These are phyloP conservation scores for Oxygymnocypris stewartii DNA, from an alignment of 2,113 vertebrate species.

Conservation along the genomic window DNA sequence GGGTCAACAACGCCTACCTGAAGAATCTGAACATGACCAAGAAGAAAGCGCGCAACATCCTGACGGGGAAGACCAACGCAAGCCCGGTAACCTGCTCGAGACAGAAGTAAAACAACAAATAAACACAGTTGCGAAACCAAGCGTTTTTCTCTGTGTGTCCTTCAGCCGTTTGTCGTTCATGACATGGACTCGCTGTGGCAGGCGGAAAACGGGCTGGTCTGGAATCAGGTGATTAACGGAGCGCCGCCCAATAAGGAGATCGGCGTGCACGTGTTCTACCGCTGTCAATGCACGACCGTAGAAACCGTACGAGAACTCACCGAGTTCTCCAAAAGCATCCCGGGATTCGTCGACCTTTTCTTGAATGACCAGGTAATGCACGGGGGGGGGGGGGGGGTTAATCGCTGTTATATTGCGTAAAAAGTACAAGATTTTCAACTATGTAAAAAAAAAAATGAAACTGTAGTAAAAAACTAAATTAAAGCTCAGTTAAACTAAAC, in stretches of 20 bases:
- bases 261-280: constrained; percentile 95
- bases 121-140: background rate
- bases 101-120: background rate
- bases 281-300: constrained; percentile 96
- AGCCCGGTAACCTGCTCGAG: constrained; percentile 75
- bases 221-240: constrained; percentile 89
- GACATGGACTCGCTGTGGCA: constrained; percentile 95
- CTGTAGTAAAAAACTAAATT: no score
- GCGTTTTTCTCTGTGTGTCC: constrained; percentile 37
- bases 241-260: constrained; percentile 93
- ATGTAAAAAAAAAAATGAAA: no score
- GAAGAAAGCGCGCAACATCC: constrained; percentile 93
- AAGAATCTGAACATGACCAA: constrained; percentile 98
- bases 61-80: constrained; percentile 92
- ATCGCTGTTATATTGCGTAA: no score
- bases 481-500: no score
- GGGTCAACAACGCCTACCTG: constrained; percentile 92
- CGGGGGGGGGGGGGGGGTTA: no score
- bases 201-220: constrained; percentile 93
- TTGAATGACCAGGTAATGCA: constrained; percentile 87
- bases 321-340: constrained; percentile 97
- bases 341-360: constrained; percentile 91
- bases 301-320: constrained; percentile 96
- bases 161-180: constrained; percentile 95
- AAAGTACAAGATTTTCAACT: no score